Conservation (phyloP, 2,888 invertebrate species). For the Epirrita christyi region DNA sequence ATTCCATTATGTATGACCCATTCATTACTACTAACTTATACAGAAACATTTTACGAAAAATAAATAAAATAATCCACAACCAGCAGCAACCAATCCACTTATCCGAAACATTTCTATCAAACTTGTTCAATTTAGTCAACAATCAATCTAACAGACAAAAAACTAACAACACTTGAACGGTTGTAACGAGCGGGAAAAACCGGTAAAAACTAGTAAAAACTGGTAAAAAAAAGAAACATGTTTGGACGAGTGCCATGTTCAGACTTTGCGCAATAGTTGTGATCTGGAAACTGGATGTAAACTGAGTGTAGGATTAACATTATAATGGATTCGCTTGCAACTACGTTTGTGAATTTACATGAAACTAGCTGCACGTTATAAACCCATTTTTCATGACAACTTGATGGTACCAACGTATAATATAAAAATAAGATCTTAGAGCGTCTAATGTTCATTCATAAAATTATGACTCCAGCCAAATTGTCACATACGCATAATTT, state of each 20-base stretch:
- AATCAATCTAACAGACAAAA: constrained; percentile 35
- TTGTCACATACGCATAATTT: no score
- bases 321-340: constrained; percentile 27
- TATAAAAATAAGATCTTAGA: no score
- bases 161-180: constrained; percentile 35
- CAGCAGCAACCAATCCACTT: constrained; percentile 22
- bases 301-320: constrained; percentile 29
- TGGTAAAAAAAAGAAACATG: constrained; percentile 26
- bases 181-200: constrained; percentile 33
- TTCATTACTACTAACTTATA: not conserved
- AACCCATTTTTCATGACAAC: constrained; percentile 11
- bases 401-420: not conserved
- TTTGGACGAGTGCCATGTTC: constrained; percentile 37
- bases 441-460: no score
- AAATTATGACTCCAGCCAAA: no score
- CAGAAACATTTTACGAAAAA: not conserved
- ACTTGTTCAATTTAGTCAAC: constrained; percentile 32
- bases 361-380: constrained; percentile 10
- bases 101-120: constrained; percentile 26
- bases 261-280: constrained; percentile 31
- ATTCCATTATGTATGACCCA: not conserved
- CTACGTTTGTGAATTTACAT: constrained; percentile 23
- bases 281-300: constrained; percentile 25
- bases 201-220: constrained; percentile 28
- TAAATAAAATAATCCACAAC: constrained; percentile 15